Evolutionary conservation across 2,797 vertebrate species (phyloP).

Genomic region (Mareca strepera): DNA sequence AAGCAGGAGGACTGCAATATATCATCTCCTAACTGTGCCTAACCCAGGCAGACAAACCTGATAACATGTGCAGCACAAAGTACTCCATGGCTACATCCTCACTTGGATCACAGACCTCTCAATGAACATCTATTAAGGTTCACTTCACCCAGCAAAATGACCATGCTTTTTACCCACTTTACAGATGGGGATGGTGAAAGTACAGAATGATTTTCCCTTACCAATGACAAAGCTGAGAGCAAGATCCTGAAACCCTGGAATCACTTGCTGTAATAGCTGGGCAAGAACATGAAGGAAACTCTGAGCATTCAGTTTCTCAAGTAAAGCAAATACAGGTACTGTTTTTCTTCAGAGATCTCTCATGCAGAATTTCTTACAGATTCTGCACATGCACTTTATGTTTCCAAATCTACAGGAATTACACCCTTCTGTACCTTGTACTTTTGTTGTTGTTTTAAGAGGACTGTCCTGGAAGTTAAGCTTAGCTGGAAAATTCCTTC

Average conservation of each 20-base stretch:
- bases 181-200: background rate
- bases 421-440: background rate
- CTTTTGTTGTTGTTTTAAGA: background rate
- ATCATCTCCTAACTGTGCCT: background rate
- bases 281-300: background rate
- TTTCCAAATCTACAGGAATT: background rate
- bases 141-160: slow-evolving; percentile 3
- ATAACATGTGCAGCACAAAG: background rate
- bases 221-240: background rate
- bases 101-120: background rate
- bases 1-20: background rate
- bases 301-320: background rate
- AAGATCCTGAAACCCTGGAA: background rate
- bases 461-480: background rate
- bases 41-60: background rate
- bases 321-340: background rate
- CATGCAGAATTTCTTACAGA: background rate
- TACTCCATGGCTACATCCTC: background rate
- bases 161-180: background rate
- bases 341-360: background rate
- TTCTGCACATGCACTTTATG: background rate
- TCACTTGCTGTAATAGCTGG: background rate
- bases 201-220: background rate
- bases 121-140: background rate
- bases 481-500: background rate